Evolutionary conservation across 2,888 invertebrate species (phyloP).

Genomic region (Acanthacorydalis orientalis): DNA sequence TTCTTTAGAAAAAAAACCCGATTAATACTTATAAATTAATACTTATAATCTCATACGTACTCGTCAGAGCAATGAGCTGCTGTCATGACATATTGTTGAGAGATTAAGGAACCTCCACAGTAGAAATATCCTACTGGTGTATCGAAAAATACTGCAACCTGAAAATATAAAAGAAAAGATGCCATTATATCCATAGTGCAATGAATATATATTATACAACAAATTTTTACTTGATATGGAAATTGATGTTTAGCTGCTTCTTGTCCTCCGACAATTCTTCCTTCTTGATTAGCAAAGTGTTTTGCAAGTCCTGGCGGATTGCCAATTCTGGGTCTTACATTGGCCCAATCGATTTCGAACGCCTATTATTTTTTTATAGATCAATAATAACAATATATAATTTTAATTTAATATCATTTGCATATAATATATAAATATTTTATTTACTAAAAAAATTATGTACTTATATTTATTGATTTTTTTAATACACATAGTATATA

Average conservation of each 20-base stretch:
- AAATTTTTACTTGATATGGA: slow-evolving; percentile 8
- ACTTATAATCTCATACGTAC: background rate
- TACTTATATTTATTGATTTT: too few species aligned
- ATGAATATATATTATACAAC: background rate
- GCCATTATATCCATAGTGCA: too few species aligned
- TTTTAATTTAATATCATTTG: too few species aligned
- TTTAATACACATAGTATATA: too few species aligned
- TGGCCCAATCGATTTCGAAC: background rate
- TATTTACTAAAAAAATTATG: too few species aligned
- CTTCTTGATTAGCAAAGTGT: background rate
- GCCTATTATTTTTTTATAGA: too few species aligned
- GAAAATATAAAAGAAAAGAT: background rate
- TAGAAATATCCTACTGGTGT: background rate
- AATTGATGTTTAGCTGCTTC: slow-evolving; percentile 8
- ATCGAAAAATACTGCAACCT: slow-evolving; percentile 1
- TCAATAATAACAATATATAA: too few species aligned
- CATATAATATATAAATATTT: too few species aligned
- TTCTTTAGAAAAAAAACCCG: too few species aligned
- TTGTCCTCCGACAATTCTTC: slow-evolving; percentile 8
- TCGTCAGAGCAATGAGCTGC: slow-evolving; percentile 1
- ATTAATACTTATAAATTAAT: too few species aligned
- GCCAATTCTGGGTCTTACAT: background rate
- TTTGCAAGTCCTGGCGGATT: background rate
- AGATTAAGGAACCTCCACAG: slow-evolving; percentile 2
- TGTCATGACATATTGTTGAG: background rate